Percentiles rank a stretch among this genome's conserved stretches.
These are phyloP conservation scores for Trichogramma evanescens DNA, from an alignment of 2,888 invertebrate genomes.

Conservation along the genomic window DNA sequence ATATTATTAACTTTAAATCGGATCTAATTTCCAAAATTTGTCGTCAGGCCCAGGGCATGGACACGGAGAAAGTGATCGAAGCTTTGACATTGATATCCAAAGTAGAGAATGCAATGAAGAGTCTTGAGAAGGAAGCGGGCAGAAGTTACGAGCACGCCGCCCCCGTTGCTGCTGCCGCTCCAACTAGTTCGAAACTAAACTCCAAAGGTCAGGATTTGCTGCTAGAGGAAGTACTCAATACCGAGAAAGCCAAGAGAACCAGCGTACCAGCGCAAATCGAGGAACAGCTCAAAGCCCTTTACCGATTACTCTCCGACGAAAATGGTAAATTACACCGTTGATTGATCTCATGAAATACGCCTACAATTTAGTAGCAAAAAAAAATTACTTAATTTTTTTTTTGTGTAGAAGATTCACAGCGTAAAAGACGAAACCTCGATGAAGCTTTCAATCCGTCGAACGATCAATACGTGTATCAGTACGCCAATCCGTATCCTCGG, in stretches of 20 bases:
- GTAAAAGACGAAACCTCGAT: conserved; percentile 17
- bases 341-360: background rate
- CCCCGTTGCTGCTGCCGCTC: conserved; percentile 8
- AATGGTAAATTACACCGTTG: conserved; percentile 10
- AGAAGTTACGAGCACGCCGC: background rate
- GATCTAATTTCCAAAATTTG: background rate
- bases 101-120: conserved; percentile 26
- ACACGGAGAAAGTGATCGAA: conserved; percentile 27
- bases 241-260: conserved; percentile 26
- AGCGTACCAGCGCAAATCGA: conserved; percentile 25
- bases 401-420: background rate
- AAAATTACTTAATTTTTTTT: background rate
- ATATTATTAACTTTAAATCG: background rate
- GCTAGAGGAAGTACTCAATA: conserved; percentile 26
- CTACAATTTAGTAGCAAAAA: background rate
- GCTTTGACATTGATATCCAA: conserved; percentile 28
- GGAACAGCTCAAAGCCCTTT: conserved; percentile 25
- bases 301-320: conserved; percentile 22
- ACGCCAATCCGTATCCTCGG: background rate
- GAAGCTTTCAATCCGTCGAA: conserved; percentile 14
- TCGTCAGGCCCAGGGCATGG: conserved; percentile 17
- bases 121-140: conserved; percentile 11
- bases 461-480: conserved; percentile 21
- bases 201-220: conserved; percentile 16
- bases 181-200: background rate